Conservation (phyloP, 1,140 invertebrate genomes). For the Neotoxoptera formosana region DNA sequence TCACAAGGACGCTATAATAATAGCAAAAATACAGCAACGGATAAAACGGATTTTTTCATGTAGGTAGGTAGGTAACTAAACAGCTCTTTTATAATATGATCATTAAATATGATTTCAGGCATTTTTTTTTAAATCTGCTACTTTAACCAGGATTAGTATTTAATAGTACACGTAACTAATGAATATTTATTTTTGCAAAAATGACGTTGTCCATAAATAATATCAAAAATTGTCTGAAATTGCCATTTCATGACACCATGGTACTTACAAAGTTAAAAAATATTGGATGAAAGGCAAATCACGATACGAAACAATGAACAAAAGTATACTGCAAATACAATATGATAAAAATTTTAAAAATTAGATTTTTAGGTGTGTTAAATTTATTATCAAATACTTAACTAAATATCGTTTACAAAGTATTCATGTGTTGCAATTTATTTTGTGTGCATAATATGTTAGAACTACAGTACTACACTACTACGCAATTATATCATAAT, state of each 20-base stretch:
- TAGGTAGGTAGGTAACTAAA: neutral
- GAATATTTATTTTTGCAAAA: neutral
- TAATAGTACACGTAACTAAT: neutral
- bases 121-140: neutral
- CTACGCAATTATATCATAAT: too few species aligned
- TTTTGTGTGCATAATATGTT: neutral
- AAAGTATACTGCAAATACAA: neutral
- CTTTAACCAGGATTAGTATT: neutral
- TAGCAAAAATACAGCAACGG: neutral
- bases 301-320: too few species aligned
- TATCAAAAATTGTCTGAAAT: too few species aligned
- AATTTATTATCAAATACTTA: neutral
- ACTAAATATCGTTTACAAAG: too few species aligned
- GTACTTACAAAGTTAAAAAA: neutral
- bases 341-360: too few species aligned
- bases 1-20: too few species aligned
- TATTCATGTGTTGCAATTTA: neutral
- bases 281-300: neutral
- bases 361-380: neutral
- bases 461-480: too few species aligned
- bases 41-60: neutral
- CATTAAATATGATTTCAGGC: neutral
- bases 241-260: too few species aligned
- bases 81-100: neutral
- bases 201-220: too few species aligned